Conservation (phyloP, 2,113 vertebrate species). For the Oxyura jamaicensis region DNA sequence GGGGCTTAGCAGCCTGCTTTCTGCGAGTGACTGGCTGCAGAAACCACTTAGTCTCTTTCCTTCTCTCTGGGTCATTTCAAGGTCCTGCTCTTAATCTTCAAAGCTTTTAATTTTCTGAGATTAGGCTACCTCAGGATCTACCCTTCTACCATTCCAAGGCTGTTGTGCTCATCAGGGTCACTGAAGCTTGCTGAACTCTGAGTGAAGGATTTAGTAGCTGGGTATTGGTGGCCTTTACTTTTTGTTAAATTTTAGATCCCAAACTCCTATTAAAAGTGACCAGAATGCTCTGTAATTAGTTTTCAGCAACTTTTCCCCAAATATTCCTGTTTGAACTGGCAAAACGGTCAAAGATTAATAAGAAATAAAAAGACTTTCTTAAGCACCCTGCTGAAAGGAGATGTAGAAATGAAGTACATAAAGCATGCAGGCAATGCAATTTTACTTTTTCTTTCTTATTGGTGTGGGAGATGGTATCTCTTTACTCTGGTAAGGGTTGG, state of each 20-base stretch:
- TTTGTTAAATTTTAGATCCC: neutral
- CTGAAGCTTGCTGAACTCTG: slow-evolving; percentile 22
- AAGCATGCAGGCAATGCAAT: neutral
- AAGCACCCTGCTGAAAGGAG: neutral
- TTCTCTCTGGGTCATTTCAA: slow-evolving; percentile 61
- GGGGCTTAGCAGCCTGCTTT: neutral
- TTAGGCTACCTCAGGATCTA: slow-evolving; percentile 24
- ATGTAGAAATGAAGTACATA: neutral
- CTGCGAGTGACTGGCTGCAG: neutral
- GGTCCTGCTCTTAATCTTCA: slow-evolving; percentile 64
- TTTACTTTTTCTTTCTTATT: neutral
- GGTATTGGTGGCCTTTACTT: neutral
- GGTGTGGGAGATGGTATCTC: neutral
- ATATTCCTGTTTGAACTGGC: neutral
- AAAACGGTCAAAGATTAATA: neutral
- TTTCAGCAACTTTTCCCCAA: neutral
- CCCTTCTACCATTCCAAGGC: neutral
- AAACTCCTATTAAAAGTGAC: neutral
- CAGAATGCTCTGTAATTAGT: neutral
- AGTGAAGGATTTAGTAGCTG: neutral
- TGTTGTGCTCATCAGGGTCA: slow-evolving; percentile 16
- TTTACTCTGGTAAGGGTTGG: neutral
- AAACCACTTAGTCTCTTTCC: neutral
- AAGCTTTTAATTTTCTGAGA: slow-evolving; percentile 63
- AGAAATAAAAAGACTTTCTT: neutral